These are phyloP conservation scores for Drosophila niveifrons DNA, from an alignment of 2,888 invertebrate species.

Conservation along the genomic window DNA sequence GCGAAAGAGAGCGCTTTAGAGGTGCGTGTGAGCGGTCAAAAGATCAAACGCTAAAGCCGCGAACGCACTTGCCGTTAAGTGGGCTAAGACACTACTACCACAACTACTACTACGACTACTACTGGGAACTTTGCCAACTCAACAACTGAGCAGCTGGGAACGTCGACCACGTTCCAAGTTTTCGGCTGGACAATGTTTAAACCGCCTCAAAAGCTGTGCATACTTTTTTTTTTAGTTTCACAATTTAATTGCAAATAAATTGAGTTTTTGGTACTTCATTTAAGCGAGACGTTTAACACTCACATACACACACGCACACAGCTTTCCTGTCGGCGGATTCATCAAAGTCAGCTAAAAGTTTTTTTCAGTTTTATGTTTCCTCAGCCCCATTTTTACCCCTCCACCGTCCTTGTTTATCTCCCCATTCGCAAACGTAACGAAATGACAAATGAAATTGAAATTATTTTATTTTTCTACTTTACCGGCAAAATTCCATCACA, in stretches of 20 bases:
- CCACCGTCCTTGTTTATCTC: not conserved
- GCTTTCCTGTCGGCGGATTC: slow-evolving; percentile 61
- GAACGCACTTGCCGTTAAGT: slow-evolving; percentile 67
- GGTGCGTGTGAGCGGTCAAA: slow-evolving; percentile 50
- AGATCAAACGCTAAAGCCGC: slow-evolving; percentile 73
- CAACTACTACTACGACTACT: not conserved
- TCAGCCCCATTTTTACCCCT: not conserved
- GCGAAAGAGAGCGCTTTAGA: not conserved
- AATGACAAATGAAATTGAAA: slow-evolving; percentile 81
- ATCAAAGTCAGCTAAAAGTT: slow-evolving; percentile 70
- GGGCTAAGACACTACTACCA: slow-evolving; percentile 27
- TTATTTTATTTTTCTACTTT: slow-evolving; percentile 49
- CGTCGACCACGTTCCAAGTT: slow-evolving; percentile 39
- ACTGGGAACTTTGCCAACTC: slow-evolving; percentile 21
- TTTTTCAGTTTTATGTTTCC: slow-evolving; percentile 42
- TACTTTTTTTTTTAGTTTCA: slow-evolving; percentile 46
- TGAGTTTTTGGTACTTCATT: slow-evolving; percentile 84
- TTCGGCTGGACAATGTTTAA: slow-evolving; percentile 48
- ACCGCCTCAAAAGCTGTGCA: slow-evolving; percentile 41
- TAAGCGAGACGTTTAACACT: slow-evolving; percentile 80
- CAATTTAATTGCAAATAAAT: slow-evolving; percentile 85
- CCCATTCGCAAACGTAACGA: slow-evolving; percentile 68
- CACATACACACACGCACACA: slow-evolving; percentile 30
- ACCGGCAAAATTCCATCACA: slow-evolving; percentile 12
- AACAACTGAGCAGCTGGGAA: slow-evolving; percentile 37